These are phyloP conservation scores for Pseudomyrmex sp. DNA, from an alignment of 1,140 invertebrate genomes.

Conservation along the genomic window DNA sequence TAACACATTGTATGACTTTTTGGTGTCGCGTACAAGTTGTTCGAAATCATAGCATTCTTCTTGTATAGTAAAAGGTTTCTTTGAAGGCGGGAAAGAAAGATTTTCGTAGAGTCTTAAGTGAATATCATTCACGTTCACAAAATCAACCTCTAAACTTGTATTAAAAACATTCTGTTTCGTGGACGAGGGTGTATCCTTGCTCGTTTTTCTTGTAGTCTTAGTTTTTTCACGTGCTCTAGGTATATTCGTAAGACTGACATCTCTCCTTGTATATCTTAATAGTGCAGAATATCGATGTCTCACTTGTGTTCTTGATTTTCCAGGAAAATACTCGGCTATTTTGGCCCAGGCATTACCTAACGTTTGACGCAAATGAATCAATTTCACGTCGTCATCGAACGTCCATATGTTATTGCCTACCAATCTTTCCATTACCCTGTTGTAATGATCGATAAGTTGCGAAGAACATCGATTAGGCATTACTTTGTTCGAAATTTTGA, in stretches of 20 bases:
- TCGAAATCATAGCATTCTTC: slow-evolving; percentile 36
- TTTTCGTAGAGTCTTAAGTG: background rate
- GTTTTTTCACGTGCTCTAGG: slow-evolving; percentile 6
- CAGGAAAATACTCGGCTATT: slow-evolving; percentile 80
- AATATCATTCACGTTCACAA: background rate
- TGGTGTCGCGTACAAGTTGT: slow-evolving; percentile 57
- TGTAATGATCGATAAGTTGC: slow-evolving; percentile 86
- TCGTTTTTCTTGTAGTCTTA: no score
- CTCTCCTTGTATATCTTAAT: slow-evolving; percentile 19
- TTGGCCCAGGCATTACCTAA: slow-evolving; percentile 83
- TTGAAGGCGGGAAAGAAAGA: slow-evolving; percentile 5
- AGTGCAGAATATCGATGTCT: slow-evolving; percentile 84
- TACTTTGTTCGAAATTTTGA: slow-evolving; percentile 82
- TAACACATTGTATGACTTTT: slow-evolving; percentile 74
- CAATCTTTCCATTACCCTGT: slow-evolving; percentile 80
- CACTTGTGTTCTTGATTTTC: slow-evolving; percentile 84
- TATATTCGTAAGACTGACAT: slow-evolving; percentile 39
- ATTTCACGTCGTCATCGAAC: slow-evolving; percentile 80
- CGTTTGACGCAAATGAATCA: slow-evolving; percentile 80
- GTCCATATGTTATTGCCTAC: slow-evolving; percentile 82
- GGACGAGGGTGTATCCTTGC: no score
- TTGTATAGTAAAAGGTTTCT: background rate
- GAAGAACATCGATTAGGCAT: slow-evolving; percentile 85
- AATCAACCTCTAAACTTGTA: no score
- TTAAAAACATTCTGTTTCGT: no score